Evolutionary conservation across 1,140 invertebrate genomes (phyloP), one percentile per base, ranked within the genome.

Genomic region (Lepeophtheirus salmonis): DNA sequence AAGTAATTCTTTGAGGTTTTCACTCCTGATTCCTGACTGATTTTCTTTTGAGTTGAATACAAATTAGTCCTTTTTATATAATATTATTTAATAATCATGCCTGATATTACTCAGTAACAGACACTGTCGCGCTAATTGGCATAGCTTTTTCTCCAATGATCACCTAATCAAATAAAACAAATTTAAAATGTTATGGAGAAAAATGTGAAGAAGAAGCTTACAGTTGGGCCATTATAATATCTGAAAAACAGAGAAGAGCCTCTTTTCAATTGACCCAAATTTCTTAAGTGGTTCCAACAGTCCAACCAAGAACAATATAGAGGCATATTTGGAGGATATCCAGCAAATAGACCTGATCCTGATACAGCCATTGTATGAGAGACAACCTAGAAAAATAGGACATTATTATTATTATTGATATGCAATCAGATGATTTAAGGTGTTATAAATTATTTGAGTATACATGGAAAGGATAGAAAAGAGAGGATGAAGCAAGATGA

Each of bases 291-390:
- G 18, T 72, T 74, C 80, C 83, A 88, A 69, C 88, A 91, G 60
- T 82, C 75, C 1, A 78, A 68, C 87, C 86, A 92, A 54, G 73
- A 77, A 1, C 69, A 70, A 67, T 89, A 91, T 17, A 77, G 70
- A 26, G 85, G 84, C 85, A 89, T 89, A 12, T 78, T 71, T 1
- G 85, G 84, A 17, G 83, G 84, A 41, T 77, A 73, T 22, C 84
- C 85, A 26, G 85, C 84, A 22, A 48, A 74, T 74, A 67, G 79
- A 77, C 79, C 79, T n/a, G 79, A 79, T 56, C 83, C 78, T 60
- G 81, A 83, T 2, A 90, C 82, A 62, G 80, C 78, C 82, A 89
- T 89, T 68, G 87, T 87, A 63, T 84, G 84, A 25, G 83, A 83
- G 0, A 91, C 85, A 14, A 92, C 82, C 69, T 82, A 79, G 66